phyloP scores from a whole-genome alignment of 2,113 vertebrate species.

The Galemys pyrenaicus region DNA sequence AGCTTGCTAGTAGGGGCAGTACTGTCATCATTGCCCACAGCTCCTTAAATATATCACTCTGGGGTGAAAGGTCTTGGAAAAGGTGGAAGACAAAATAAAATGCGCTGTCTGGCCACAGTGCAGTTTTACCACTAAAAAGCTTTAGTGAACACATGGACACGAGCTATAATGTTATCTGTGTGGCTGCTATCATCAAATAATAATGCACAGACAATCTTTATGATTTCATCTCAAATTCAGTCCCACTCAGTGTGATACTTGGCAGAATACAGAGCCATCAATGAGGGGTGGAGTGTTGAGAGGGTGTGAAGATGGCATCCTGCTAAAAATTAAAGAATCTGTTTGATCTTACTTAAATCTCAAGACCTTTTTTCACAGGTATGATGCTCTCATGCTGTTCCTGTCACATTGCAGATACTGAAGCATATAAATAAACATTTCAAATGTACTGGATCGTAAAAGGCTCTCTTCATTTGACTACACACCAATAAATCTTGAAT shows the following conservation, averaged over 20 bases:
- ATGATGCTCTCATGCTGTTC: constrained; percentile 4
- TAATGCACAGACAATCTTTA: constrained; percentile 64
- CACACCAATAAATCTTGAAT: constrained; percentile 32
- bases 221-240: constrained; percentile 67
- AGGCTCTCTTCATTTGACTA: constrained; percentile 1
- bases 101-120: not conserved
- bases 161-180: not conserved
- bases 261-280: constrained; percentile 60
- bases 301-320: constrained; percentile 70
- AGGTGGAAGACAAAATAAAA: not conserved
- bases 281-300: constrained; percentile 50
- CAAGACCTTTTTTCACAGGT: constrained; percentile 55
- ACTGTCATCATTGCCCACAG: not conserved
- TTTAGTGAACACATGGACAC: not conserved
- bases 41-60: not conserved
- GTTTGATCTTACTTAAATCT: constrained; percentile 72
- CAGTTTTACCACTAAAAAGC: not conserved
- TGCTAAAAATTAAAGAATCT: constrained; percentile 70
- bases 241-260: constrained; percentile 72
- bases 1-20: not conserved
- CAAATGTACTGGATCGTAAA: not conserved
- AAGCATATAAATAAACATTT: not conserved
- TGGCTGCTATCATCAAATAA: constrained; percentile 67
- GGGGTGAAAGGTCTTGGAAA: not conserved
- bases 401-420: constrained; percentile 41